Conservation (phyloP, 2,113 vertebrate species). For the Platycercus adscitus region DNA sequence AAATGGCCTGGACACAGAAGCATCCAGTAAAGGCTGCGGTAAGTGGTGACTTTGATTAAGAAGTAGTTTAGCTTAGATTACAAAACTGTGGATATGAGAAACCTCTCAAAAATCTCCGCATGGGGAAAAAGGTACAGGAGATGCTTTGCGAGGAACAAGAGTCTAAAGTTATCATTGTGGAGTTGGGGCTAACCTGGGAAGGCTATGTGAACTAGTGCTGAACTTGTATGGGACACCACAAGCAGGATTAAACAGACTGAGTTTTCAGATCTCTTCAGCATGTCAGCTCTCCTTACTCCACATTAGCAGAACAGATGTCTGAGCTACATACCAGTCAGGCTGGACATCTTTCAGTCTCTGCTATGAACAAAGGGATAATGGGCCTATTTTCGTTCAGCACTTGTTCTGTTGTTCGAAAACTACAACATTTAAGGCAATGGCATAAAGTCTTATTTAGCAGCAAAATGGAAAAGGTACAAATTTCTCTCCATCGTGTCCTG, state of each 20-base stretch:
- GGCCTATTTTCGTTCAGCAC: neutral
- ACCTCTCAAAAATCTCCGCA: neutral
- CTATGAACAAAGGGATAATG: neutral
- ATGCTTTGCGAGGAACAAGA: neutral
- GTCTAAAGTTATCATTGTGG: neutral
- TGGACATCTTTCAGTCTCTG: neutral
- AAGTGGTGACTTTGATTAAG: neutral
- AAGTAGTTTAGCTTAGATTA: neutral
- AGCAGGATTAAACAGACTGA: neutral
- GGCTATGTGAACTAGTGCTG: fast-evolving
- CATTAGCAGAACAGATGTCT: neutral
- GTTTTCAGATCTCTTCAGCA: neutral
- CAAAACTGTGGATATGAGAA: neutral
- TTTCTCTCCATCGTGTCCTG: neutral
- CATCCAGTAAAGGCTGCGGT: neutral
- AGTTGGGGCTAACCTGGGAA: neutral
- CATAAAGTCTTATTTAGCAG: neutral
- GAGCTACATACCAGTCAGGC: neutral
- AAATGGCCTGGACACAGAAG: neutral
- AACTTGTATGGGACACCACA: neutral
- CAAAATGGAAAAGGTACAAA: neutral
- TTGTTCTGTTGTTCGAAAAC: neutral
- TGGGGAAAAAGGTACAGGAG: neutral
- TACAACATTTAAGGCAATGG: neutral
- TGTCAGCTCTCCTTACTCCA: neutral